Conservation (phyloP, 2,888 invertebrate species). For the Cetonia aurata region DNA sequence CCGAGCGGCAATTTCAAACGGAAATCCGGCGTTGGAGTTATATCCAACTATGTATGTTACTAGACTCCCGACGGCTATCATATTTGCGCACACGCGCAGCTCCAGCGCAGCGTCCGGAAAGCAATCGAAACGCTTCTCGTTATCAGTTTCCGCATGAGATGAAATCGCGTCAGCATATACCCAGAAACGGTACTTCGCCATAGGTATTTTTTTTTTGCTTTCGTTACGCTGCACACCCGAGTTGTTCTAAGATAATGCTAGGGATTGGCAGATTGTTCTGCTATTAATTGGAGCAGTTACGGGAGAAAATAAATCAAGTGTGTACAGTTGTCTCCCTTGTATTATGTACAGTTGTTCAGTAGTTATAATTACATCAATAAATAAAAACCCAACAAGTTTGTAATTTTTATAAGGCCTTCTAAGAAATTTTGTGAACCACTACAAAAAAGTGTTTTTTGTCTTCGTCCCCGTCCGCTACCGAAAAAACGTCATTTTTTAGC, state of each 20-base stretch:
- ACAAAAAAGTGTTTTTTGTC: no score
- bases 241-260: background rate
- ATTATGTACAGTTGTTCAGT: no score
- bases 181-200: background rate
- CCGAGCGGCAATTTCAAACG: background rate
- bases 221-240: background rate
- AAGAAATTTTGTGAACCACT: no score
- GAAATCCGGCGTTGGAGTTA: background rate
- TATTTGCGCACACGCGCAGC: background rate
- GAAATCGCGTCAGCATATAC: background rate
- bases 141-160: conserved; percentile 22
- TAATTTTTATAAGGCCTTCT: no score
- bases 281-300: no score
- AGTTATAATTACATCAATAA: no score
- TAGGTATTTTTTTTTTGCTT: background rate
- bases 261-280: no score
- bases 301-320: no score
- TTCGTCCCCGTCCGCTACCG: no score
- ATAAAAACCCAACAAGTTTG: no score
- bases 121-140: conserved; percentile 1
- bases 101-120: background rate
- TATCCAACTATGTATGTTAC: background rate
- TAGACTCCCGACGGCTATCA: background rate
- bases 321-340: no score
- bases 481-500: no score